phyloP scores from a whole-genome alignment of 2,888 invertebrate species.

The Lottia gigantea region DNA sequence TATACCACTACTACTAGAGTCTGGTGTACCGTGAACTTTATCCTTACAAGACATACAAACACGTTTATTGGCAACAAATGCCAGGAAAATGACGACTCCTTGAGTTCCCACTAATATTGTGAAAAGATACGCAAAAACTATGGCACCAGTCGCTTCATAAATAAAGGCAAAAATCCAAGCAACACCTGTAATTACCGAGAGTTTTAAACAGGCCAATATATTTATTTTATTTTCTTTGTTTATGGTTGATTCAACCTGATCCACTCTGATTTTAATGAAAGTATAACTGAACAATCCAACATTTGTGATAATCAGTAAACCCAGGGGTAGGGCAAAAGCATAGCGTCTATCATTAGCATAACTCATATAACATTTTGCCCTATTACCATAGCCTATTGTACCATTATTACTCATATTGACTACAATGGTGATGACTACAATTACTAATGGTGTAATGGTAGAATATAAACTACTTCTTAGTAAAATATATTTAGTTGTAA shows the following conservation, averaged over 20 bases:
- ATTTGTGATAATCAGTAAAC: background rate
- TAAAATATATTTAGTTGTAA: background rate
- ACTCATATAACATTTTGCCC: background rate
- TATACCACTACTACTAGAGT: background rate
- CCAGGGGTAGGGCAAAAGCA: background rate
- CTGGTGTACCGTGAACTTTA: background rate
- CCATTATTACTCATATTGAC: background rate
- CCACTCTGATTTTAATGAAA: background rate
- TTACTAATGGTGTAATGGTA: background rate
- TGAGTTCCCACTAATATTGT: background rate
- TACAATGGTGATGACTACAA: background rate
- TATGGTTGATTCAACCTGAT: background rate
- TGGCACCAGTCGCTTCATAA: background rate
- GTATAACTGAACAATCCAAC: background rate
- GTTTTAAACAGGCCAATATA: slow-evolving; percentile 3
- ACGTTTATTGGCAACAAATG: background rate
- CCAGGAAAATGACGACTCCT: background rate
- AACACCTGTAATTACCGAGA: background rate
- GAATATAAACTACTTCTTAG: background rate
- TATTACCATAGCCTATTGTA: background rate
- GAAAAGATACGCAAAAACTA: background rate
- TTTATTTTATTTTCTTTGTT: slow-evolving; percentile 3
- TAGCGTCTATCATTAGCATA: background rate
- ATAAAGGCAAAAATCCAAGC: slow-evolving; percentile 2
- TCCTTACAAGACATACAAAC: background rate